These are phyloP conservation scores for Pogonomyrmex barbatus DNA, from an alignment of 1,140 invertebrate species.

Conservation along the genomic window DNA sequence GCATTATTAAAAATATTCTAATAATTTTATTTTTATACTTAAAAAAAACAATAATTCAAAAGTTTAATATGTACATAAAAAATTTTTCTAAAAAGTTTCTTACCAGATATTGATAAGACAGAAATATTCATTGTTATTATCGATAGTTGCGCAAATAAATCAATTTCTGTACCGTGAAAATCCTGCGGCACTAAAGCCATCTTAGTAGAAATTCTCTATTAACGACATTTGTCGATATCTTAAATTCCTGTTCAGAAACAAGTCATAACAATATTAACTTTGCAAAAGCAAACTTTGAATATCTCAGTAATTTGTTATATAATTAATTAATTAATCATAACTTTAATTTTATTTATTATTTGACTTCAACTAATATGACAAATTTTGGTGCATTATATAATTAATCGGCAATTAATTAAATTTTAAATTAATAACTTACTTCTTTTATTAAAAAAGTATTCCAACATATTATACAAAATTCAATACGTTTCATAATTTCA, in stretches of 20 bases:
- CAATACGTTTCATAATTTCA: no score
- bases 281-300: background rate
- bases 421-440: no score
- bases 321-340: background rate
- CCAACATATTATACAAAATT: no score
- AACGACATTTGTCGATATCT: background rate
- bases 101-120: slow-evolving; percentile 8
- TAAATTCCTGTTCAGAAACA: background rate
- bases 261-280: background rate
- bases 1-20: background rate
- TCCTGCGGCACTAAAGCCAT: background rate
- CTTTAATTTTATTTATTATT: background rate
- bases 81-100: background rate
- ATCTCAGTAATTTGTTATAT: background rate
- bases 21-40: background rate
- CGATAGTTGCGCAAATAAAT: background rate
- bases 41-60: background rate
- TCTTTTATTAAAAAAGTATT: no score
- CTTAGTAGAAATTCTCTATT: background rate
- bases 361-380: no score
- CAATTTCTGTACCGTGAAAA: background rate
- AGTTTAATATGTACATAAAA: background rate
- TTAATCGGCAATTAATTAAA: no score
- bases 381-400: no score
- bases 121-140: slow-evolving; percentile 12